These are phyloP conservation scores for Pogonomyrmex californicus DNA, from an alignment of 1,140 invertebrate species.

Conservation along the genomic window DNA sequence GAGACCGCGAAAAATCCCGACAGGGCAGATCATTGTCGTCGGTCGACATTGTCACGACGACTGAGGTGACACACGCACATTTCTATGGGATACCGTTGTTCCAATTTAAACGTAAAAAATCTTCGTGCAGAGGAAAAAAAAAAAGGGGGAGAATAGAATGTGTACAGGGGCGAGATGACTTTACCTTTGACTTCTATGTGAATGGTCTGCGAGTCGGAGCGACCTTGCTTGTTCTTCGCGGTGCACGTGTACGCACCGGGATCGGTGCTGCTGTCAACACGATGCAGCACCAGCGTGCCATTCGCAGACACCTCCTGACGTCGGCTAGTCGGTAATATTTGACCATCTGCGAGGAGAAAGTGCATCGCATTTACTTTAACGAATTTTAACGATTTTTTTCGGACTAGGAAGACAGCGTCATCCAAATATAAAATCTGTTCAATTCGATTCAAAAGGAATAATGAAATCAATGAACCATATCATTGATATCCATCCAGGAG, in stretches of 20 bases:
- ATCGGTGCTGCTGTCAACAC: conserved; percentile 93
- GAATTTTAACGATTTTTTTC: not conserved
- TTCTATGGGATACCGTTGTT: conserved; percentile 57
- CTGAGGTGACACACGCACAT: too few species aligned
- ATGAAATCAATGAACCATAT: not conserved
- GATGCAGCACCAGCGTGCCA: conserved; percentile 91
- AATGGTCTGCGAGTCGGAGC: conserved; percentile 92
- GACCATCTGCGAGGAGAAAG: conserved; percentile 89
- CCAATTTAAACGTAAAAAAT: conserved; percentile 45
- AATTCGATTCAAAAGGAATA: not conserved
- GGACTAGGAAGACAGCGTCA: not conserved
- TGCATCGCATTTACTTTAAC: not conserved
- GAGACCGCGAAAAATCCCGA: conserved; percentile 20
- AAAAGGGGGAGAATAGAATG: too few species aligned
- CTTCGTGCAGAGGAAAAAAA: not conserved
- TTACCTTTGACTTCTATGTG: conserved; percentile 95
- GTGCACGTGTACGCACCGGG: conserved; percentile 95
- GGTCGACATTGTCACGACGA: not conserved
- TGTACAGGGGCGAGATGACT: conserved; percentile 12
- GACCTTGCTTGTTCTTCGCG: conserved; percentile 94
- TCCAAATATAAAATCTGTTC: not conserved
- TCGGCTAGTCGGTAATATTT: conserved; percentile 94
- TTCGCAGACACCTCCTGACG: conserved; percentile 95
- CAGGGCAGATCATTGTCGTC: conserved; percentile 45
- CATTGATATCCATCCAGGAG: not conserved